Evolutionary conservation across 2,113 vertebrate genomes (phyloP), one percentile per base, ranked within the genome.

Genomic region (Mastomys natalensis): DNA sequence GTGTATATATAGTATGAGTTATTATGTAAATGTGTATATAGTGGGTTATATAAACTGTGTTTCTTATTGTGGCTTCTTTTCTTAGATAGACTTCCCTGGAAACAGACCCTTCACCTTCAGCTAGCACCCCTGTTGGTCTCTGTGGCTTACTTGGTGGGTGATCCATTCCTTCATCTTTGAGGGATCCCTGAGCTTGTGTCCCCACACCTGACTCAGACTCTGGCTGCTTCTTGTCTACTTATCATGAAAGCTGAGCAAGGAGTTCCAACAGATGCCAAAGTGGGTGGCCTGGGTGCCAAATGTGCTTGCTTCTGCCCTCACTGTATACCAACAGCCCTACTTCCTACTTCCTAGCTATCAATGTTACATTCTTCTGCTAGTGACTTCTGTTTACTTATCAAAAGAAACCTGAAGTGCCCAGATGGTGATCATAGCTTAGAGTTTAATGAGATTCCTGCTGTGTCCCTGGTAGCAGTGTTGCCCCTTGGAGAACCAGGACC

Each of bases 41-140:
- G 89, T 80, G 48, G 68, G 80, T 96, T 96, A 94, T 92, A 90
- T 97, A 96, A 97, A 87, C 84, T 95, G 16, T 86, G 51, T 95
- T 90, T 96, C 51, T 96, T 95, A 93, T 80, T 93, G 80, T 95
- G 92, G 51, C 94, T 98, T 94, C 94, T 97, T 97, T 97, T 93
- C 92, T 97, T 94, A 95, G 92, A 74, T 96, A 94, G 90, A 95
- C 76, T 93, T 95, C 48, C 81, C n/a, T 94, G 90, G 81, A 97
- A 92, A 94, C 81, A 97, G 80, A 89, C 60, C 95, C 66, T 93
- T 95, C 76, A 90, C 80, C 74, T 64, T 94, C 73, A 92, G 86
- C 51, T 77, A 68, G 87, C 34, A n/a, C 64, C 66, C 91, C 34
- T 94, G 10, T 93, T 96, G 92, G 51, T 89, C 90, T 94, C 64